Conservation (phyloP, 2,113 vertebrate species). For the Numenius arquata region DNA sequence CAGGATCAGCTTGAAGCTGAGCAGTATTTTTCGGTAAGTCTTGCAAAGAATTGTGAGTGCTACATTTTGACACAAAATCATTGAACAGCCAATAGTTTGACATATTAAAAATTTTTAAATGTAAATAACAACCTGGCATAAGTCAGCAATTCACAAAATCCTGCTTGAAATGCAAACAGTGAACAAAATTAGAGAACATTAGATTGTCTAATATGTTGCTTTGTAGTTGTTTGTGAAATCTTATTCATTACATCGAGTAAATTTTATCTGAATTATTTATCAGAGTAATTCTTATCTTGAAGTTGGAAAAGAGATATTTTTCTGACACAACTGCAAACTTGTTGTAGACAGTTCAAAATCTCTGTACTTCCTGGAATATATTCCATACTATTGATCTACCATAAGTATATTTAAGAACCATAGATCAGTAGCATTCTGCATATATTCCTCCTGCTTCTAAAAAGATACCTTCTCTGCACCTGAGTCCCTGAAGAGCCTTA, state of each 20-base stretch:
- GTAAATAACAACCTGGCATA: neutral
- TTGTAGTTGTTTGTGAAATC: neutral
- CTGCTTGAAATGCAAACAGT: neutral
- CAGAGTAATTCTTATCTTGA: neutral
- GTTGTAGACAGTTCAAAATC: neutral
- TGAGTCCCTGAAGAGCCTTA: neutral
- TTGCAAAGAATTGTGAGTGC: neutral
- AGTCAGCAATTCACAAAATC: neutral
- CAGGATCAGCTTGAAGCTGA: slow-evolving; percentile 99
- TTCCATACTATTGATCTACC: neutral
- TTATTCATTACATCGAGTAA: neutral
- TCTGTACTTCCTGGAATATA: neutral
- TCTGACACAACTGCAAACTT: neutral
- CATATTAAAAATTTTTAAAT: neutral
- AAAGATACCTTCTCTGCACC: neutral
- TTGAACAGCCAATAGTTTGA: neutral
- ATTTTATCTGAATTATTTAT: neutral
- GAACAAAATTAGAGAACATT: neutral
- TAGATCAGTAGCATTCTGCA: neutral
- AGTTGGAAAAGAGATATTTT: neutral
- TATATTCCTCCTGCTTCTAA: neutral
- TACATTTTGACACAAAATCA: neutral
- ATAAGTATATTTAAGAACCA: neutral
- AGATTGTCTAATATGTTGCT: neutral
- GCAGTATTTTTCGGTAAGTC: slow-evolving; percentile 97